Percentiles rank a stretch among this genome's conserved stretches.
Evolutionary conservation across 2,797 vertebrate genomes (phyloP).

Genomic region (Buceros bicornis): DNA sequence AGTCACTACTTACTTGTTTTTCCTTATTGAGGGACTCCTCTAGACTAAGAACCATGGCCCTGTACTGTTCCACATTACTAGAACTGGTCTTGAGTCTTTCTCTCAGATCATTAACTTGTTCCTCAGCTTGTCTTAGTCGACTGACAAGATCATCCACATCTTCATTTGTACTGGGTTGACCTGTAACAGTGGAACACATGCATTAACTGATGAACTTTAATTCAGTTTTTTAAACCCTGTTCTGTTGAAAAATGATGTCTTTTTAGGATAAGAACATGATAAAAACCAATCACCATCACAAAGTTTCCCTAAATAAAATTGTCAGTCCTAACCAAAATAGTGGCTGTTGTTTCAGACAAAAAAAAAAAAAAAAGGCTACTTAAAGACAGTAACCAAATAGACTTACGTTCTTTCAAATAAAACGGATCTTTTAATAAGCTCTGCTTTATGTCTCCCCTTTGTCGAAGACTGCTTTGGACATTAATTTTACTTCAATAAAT

Average conservation of each 20-base stretch:
- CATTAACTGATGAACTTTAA: neutral
- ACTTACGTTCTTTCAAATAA: neutral
- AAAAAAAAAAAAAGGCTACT: neutral
- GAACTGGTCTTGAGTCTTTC: conserved; percentile 86
- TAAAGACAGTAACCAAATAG: neutral
- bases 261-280: neutral
- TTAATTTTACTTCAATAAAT: neutral
- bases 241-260: neutral
- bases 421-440: neutral
- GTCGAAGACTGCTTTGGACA: neutral
- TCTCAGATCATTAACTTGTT: conserved; percentile 86
- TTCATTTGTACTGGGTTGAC: conserved; percentile 78
- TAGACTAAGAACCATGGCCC: conserved; percentile 91
- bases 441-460: neutral
- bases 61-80: conserved; percentile 91
- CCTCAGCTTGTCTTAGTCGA: conserved; percentile 87
- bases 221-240: neutral
- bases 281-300: neutral
- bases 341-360: neutral
- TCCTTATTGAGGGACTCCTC: conserved; percentile 95
- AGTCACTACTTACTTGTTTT: conserved; percentile 86
- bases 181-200: conserved; percentile 65
- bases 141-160: conserved; percentile 88
- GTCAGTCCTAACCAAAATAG: neutral
- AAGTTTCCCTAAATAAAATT: neutral